Evolutionary conservation across 2,888 invertebrate genomes (phyloP).

Genomic region (Cheilosia urbana): DNA sequence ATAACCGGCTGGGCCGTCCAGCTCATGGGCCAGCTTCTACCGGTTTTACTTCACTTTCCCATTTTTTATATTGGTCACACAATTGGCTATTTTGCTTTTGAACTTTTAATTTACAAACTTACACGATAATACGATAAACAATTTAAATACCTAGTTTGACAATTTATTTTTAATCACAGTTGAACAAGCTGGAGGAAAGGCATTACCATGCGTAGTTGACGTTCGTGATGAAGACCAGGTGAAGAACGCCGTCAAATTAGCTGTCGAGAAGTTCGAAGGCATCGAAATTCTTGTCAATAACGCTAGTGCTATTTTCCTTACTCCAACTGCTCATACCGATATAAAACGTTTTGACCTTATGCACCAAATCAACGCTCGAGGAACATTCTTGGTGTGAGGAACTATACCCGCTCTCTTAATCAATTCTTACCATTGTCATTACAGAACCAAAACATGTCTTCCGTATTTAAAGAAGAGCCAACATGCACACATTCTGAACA

Average conservation of each 20-base stretch:
- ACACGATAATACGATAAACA: too few species aligned
- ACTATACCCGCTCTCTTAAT: neutral
- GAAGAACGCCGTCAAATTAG: slow-evolving; percentile 87
- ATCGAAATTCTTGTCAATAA: slow-evolving; percentile 98
- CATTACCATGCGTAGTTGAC: slow-evolving; percentile 92
- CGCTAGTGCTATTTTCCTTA: slow-evolving; percentile 96
- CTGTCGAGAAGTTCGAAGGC: slow-evolving; percentile 93
- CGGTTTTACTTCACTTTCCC: too few species aligned
- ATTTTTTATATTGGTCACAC: too few species aligned
- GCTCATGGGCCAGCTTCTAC: too few species aligned
- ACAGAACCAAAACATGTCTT: slow-evolving; percentile 94
- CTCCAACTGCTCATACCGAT: slow-evolving; percentile 92
- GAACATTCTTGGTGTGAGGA: slow-evolving; percentile 96
- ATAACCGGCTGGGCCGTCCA: too few species aligned
- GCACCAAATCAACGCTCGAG: slow-evolving; percentile 96
- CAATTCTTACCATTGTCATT: slow-evolving; percentile 67
- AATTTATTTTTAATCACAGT: slow-evolving; percentile 84
- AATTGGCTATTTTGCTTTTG: too few species aligned
- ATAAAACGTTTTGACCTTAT: slow-evolving; percentile 99
- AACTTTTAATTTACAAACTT: too few species aligned
- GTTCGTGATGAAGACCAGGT: slow-evolving; percentile 91
- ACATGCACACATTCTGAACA: slow-evolving; percentile 97
- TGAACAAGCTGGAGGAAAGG: slow-evolving; percentile 91
- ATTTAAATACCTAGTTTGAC: too few species aligned
- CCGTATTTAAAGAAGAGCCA: slow-evolving; percentile 93